phyloP scores from a whole-genome alignment of 2,888 invertebrate genomes.

The Drosophila conformis region DNA sequence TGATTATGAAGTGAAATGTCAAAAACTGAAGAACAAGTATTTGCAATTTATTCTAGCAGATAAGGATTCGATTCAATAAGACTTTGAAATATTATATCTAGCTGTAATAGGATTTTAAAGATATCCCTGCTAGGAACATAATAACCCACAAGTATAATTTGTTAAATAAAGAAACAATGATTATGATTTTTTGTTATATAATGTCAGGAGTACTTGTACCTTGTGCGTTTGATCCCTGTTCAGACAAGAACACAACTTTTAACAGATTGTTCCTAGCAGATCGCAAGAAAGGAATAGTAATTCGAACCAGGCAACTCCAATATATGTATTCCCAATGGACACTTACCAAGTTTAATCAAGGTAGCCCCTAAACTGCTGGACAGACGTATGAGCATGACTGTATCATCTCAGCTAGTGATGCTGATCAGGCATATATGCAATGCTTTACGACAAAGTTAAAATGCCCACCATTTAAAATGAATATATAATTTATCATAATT shows the following conservation, averaged over 20 bases:
- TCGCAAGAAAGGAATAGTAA: not conserved
- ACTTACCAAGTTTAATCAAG: not conserved
- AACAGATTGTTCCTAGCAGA: not conserved
- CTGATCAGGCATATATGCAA: not conserved
- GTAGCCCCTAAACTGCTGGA: rapidly evolving
- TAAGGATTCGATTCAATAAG: not conserved
- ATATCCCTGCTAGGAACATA: not conserved
- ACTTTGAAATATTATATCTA: not conserved
- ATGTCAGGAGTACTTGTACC: no score
- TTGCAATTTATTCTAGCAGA: not conserved
- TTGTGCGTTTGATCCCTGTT: no score
- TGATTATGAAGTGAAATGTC: not conserved
- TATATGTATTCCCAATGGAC: not conserved
- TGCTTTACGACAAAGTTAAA: not conserved
- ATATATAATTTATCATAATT: not conserved
- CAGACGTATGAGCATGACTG: not conserved
- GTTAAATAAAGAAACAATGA: not conserved
- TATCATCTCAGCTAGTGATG: not conserved
- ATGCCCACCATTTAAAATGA: not conserved
- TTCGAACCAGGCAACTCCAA: not conserved
- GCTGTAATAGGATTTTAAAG: rapidly evolving
- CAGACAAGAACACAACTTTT: not conserved
- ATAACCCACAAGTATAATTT: not conserved
- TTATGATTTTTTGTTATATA: no score
- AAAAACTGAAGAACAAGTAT: not conserved